Base-by-base conservation (phyloP, 2,113 vertebrate genomes). In the Suricata suricatta region DNA sequence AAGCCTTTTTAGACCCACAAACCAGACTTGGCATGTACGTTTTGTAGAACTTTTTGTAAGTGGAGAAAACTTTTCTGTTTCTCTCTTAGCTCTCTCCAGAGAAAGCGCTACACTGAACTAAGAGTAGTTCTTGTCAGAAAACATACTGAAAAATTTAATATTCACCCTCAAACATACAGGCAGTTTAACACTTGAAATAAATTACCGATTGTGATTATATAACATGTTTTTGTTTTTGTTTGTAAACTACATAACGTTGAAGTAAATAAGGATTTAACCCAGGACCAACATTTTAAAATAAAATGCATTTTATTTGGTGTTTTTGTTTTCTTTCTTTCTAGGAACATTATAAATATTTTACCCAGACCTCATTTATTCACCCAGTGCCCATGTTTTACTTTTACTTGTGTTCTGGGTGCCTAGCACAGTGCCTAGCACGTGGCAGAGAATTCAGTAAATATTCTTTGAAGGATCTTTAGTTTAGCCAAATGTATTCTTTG, bases 401-500 rank as follows among this genome's bases (percentile, higher is more conserved):
- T 64, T 93, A 84, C 93, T 94, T 95, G 23, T 90, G 29, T 76
- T 72, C 50, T 66, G 74, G 72, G 4, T 86, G 35, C n/a, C 33
- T 96, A 57, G 23, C 50, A 17, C 47, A 68, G 0, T 77, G 71
- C 80, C 76, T 93, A 31, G 19, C 44, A 87, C 23, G 5, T 66
- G 15, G 44, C 77, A 88, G 29, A 9, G 93, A 69, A 64, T 85
- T 96, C 41, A 85, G 35, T 95, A 81, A 90, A 68, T 88, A 23
- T 89, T 92, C 41, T 93, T 96, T 88, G 57, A 97, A 47, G 7
- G 68, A 69, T 74, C 21, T 95, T 86, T 95, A 86, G 17, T 76
- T 95, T 82, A 33, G 25, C 31, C 33, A 92, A 3, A 64, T 83
- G 41, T 66, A 29, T 83, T 84, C 41, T 80, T 94, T 85, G 72